Evolutionary conservation across 2,797 vertebrate genomes (phyloP).

Genomic region (Nasua narica): DNA sequence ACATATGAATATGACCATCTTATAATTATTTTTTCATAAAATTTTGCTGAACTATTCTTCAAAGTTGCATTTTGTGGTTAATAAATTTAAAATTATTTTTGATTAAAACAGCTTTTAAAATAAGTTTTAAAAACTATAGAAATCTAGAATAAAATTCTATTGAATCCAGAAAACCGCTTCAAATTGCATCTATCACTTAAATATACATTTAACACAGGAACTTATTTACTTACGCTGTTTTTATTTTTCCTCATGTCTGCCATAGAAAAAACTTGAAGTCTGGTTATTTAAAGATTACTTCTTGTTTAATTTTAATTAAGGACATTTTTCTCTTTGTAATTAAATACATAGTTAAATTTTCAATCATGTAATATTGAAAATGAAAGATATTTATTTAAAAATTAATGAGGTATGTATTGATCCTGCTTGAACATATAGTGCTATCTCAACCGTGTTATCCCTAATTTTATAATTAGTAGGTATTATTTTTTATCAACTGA

Average conservation of each 20-base stretch:
- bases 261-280: neutral
- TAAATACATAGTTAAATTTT: neutral
- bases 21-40: neutral
- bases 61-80: neutral
- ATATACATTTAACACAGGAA: neutral
- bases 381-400: neutral
- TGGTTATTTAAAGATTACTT: neutral
- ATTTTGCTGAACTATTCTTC: neutral
- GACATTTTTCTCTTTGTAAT: neutral
- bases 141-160: neutral
- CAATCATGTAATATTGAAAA: neutral
- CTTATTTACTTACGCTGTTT: neutral
- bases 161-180: neutral
- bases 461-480: neutral
- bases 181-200: neutral
- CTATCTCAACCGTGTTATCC: neutral
- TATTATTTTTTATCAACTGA: neutral
- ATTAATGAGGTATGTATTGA: neutral
- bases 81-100: neutral
- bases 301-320: neutral
- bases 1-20: neutral
- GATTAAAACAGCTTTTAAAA: neutral
- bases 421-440: neutral
- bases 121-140: neutral
- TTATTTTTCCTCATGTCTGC: neutral